Base-by-base conservation (phyloP, 2,797 vertebrate genomes). In the Avahi laniger region DNA sequence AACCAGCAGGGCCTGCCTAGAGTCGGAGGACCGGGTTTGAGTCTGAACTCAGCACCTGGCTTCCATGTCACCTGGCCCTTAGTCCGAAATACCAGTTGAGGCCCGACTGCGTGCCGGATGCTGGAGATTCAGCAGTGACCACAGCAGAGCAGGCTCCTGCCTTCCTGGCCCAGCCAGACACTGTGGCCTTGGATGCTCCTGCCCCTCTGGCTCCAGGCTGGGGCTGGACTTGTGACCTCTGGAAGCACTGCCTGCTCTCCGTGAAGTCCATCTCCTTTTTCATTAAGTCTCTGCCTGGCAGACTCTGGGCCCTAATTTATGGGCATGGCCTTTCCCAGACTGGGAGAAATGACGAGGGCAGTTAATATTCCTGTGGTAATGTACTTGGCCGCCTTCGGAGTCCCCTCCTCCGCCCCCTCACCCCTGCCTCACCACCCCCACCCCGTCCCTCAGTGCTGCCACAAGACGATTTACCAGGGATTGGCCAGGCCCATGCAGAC, bases 221-320 rank as follows among this genome's bases (percentile, higher is more conserved):
- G 85, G 63, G 63, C 75, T 70, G 86, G 76, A 9, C 92, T 70
- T 35, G 30, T 90, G 94, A 90, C 83, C 93, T 97, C 79, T 82
- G 70, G 38, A 92, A 63, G 30, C 57, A 76, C 61, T 61, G 89
- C 20, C 54, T 41, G 65, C 76, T 69, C 72, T 81, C 72, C 18
- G 57, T 63, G 46, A 78, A 89, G 86, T 38, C 84, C 87, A 61
- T 81, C 61, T 95, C 46, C 43, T 61, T 96, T 94, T 92, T 96
- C 59, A 78, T 91, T 95, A 97, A 81, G 67, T 43, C 35, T 43
- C 87, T 82, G 70, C 65, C 86, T 94, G 83, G 83, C 94, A 92
- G 79, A 88, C 30, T 67, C 54, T n/a, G 0, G 0, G 78, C 82
- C 91, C 65, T 96, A 76, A 94, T 95, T 97, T 90, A 97, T 63